Evolutionary conservation across 2,113 vertebrate species (phyloP).

Genomic region (Cromileptes altivelis): DNA sequence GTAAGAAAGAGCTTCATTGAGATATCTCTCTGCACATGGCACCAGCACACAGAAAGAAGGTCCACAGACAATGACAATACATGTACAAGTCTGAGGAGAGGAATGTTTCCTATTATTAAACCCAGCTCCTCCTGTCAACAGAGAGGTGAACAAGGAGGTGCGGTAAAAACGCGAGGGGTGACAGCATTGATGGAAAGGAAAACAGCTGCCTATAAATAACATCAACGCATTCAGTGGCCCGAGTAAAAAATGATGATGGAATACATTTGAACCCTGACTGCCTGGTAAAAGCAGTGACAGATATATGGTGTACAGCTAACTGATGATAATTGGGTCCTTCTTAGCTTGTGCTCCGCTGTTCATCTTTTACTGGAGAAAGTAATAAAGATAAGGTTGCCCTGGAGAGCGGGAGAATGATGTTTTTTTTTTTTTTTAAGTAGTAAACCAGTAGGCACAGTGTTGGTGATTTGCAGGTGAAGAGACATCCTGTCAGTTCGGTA

Average conservation of each 20-base stretch:
- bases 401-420: constrained; percentile 27
- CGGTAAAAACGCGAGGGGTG: constrained; percentile 53
- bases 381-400: constrained; percentile 54
- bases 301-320: constrained; percentile 68
- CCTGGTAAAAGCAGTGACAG: constrained; percentile 73
- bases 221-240: constrained; percentile 60
- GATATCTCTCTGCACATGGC: background rate
- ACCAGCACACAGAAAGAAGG: background rate
- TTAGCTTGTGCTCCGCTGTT: constrained; percentile 37
- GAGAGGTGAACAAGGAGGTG: constrained; percentile 54
- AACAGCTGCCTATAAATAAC: constrained; percentile 81
- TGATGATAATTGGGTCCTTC: constrained; percentile 66
- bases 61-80: constrained; percentile 12
- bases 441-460: background rate
- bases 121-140: constrained; percentile 30
- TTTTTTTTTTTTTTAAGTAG: background rate
- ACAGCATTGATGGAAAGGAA: constrained; percentile 72
- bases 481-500: background rate
- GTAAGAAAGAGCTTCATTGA: background rate
- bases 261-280: constrained; percentile 75
- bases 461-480: constrained; percentile 4
- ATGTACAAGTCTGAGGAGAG: constrained; percentile 7
- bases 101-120: constrained; percentile 58
- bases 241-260: constrained; percentile 75
- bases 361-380: constrained; percentile 27